Base-by-base conservation (phyloP, 2,888 invertebrate genomes). In the Lasioglossum malachurum region DNA sequence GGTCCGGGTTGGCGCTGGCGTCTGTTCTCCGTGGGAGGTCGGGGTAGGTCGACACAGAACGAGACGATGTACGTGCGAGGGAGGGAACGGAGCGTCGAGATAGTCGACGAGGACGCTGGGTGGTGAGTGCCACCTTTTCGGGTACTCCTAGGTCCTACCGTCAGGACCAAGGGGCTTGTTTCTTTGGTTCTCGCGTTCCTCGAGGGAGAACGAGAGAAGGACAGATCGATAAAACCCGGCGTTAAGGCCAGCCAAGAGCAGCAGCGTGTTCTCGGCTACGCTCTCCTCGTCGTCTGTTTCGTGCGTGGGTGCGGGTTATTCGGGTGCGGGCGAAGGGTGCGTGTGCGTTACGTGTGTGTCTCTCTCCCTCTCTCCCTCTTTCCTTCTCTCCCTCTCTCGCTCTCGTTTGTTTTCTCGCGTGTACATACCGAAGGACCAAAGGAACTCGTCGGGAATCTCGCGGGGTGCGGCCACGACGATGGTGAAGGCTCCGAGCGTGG, bases 401-500 rank as follows among this genome's bases (percentile, higher is more conserved):
- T 16, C 27, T 8, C 35, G 16, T 64, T 16, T 67, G 67, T 67
- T 44, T n/a, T 27, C 53, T 49, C 74, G 67, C 53, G 75, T 80
- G 88, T 80, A 67, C 38, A 31, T 10, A 57, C 10, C 57, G n/a
- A 57, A 35, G 67, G 67, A 67, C 60, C 67, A 31, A 49, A 23
- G n/a, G 41, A 16, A n/a, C 38, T 35, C 41, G 23, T 69, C 64
- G 75, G 75, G 35, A 44, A 71, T 46, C 79, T 77, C 57, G 79
- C 84, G 90, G 91, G 92, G 92, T 92, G 92, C 92, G 93, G 93
- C 87, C 92, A 64, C 64, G 87, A 90, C 84, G 85, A 89, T 94
- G 94, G 93, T 94, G 85, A 94, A 93, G 91, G 93, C 93, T 84
- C 93, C 93, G 85, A 91, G 81, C 78, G 87, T 93, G 91, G 92